A percentile compares a stretch with the other conserved stretches of the same genome.
These are phyloP conservation scores for Parnassius orleans DNA, from an alignment of 2,888 invertebrate genomes.

Conservation along the genomic window DNA sequence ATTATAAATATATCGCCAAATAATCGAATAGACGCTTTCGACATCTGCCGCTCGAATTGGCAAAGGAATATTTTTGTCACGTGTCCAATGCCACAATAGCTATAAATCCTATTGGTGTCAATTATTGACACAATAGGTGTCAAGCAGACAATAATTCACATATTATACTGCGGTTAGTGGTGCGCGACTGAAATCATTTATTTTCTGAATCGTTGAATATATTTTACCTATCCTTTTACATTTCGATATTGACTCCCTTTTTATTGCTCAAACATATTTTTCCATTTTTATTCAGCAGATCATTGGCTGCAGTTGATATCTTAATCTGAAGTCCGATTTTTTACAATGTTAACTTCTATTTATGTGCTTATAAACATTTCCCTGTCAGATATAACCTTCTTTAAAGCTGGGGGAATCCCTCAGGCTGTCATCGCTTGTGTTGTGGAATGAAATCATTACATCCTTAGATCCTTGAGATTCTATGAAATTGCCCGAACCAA, in stretches of 20 bases:
- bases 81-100: slow-evolving; percentile 55
- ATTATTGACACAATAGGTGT: slow-evolving; percentile 65
- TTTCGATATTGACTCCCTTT: slow-evolving; percentile 18
- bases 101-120: slow-evolving; percentile 60
- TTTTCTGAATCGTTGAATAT: slow-evolving; percentile 38
- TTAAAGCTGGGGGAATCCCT: too few relatives aligned
- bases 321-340: too few relatives aligned
- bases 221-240: slow-evolving; percentile 25
- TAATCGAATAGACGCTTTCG: slow-evolving; percentile 47
- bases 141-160: slow-evolving; percentile 59
- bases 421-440: too few relatives aligned
- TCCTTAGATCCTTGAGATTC: too few relatives aligned
- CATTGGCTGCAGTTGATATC: too few relatives aligned
- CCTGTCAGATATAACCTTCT: too few relatives aligned
- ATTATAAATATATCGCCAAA: slow-evolving; percentile 47
- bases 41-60: slow-evolving; percentile 55
- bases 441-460: too few relatives aligned
- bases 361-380: too few relatives aligned
- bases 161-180: slow-evolving; percentile 54
- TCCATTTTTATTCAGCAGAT: too few relatives aligned
- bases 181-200: slow-evolving; percentile 38
- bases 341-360: too few relatives aligned
- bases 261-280: slow-evolving; percentile 17
- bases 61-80: slow-evolving; percentile 57
- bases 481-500: too few relatives aligned